Percentiles rank a stretch among this genome's conserved stretches.
Evolutionary conservation across 2,113 vertebrate species (phyloP).

Genomic region (Hoplias malabaricus): DNA sequence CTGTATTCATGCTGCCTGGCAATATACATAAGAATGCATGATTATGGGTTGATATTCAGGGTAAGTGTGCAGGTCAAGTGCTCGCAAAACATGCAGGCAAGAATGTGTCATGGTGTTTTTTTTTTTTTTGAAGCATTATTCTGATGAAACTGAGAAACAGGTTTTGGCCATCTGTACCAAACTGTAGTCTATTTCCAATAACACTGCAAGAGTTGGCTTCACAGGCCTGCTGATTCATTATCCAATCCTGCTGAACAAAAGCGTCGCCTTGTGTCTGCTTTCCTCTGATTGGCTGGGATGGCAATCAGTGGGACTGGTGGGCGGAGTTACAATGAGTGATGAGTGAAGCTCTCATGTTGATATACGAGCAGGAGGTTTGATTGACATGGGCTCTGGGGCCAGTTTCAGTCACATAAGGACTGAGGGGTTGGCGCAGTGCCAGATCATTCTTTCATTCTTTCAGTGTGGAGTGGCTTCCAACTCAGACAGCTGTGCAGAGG

Average conservation of each 20-base stretch:
- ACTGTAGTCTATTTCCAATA: neutral
- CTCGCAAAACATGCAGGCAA: neutral
- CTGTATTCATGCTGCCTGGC: neutral
- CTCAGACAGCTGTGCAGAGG: slow-evolving; percentile 27
- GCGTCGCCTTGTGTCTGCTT: neutral
- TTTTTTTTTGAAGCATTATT: slow-evolving; percentile 2
- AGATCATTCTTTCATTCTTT: slow-evolving; percentile 10
- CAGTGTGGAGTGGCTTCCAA: slow-evolving; percentile 1
- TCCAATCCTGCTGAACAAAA: neutral
- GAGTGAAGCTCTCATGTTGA: slow-evolving; percentile 15
- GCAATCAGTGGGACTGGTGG: slow-evolving; percentile 7
- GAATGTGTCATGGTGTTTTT: neutral
- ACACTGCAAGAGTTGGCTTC: neutral
- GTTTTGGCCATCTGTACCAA: slow-evolving; percentile 19
- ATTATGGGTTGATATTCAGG: neutral
- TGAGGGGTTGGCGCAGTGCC: slow-evolving; percentile 30
- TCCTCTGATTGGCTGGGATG: neutral
- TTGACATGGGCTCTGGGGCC: slow-evolving; percentile 32
- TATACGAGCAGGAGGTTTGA: slow-evolving; percentile 17
- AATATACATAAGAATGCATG: neutral
- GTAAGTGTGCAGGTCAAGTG: slow-evolving; percentile 12
- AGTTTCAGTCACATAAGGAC: slow-evolving; percentile 40
- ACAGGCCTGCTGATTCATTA: neutral
- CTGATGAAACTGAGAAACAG: slow-evolving; percentile 31
- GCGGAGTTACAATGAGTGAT: neutral